Base-by-base conservation (phyloP, 2,113 vertebrate species). In the Daubentonia madagascariensis region DNA sequence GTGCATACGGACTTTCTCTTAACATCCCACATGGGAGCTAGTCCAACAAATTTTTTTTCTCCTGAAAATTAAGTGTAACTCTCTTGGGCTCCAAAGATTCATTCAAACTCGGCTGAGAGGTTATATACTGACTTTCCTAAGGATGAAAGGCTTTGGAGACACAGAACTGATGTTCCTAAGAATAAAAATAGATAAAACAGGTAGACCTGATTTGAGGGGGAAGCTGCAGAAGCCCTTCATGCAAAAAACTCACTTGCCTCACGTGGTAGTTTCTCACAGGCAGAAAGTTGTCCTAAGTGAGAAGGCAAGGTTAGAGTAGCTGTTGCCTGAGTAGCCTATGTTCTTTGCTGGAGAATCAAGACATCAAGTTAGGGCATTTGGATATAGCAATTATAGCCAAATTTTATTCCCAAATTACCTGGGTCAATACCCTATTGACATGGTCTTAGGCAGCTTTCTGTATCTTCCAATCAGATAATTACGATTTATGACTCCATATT, bases 201-300 rank as follows among this genome's bases (percentile, higher is more conserved):
- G 72, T 3, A 67, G 45, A 73, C 8, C 8, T 67, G 89, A 73
- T 67, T 57, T 23, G 32, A 50, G 16, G 23, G 18, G 45, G 9
- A 65, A 50, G 70, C 68, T 59, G 50, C 32, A 94, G 79, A 95
- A 90, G 43, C 12, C 52, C 70, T 78, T 87, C n/a, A 57, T 5
- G 67, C 30, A 86, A 63, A 91, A 89, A 83, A 78, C 67, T n/a
- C 35, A 57, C 48, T 91, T 73, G 94, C 52, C 93, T 96, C 59
- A 37, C 80, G 40, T 12, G 80, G 68, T 37, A 63, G 79, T 50
- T 96, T 83, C 91, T 61, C 85, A 87, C 30, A 92, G 73, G 43
- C 1, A 35, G n/a, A 79, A 95, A 61, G 79, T 92, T 87, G 45
- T 80, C 79, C 54, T 40, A 84, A 94, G 40, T 14, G n/a, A 50